A percentile compares a stretch with the other conserved stretches of the same genome.
These are phyloP conservation scores for Osmoderma eremita DNA, from an alignment of 2,888 invertebrate species.

Conservation along the genomic window DNA sequence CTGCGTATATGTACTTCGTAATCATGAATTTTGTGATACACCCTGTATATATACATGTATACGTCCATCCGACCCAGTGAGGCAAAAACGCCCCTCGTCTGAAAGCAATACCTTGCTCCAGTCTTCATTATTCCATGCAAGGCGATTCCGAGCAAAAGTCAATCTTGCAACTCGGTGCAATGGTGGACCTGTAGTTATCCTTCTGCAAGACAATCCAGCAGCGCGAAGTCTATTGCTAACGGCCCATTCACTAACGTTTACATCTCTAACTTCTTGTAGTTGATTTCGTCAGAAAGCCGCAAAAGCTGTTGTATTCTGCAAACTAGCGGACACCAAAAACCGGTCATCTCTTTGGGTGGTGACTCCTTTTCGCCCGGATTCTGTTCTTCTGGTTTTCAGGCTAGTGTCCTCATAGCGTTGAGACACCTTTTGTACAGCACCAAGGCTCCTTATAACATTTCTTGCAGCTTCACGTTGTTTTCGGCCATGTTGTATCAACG, in stretches of 20 bases:
- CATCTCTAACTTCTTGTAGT: constrained; percentile 44
- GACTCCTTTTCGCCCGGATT: constrained; percentile 41
- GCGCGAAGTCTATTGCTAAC: constrained; percentile 45
- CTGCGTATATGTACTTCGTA: too few species aligned
- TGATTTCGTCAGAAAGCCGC: constrained; percentile 25
- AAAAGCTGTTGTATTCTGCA: constrained; percentile 41
- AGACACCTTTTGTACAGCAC: constrained; percentile 36
- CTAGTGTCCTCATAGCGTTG: constrained; percentile 35
- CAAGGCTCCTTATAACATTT: constrained; percentile 24
- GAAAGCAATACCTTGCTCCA: constrained; percentile 45
- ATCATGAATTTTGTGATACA: too few species aligned
- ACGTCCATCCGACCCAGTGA: constrained; percentile 37
- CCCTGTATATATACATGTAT: too few species aligned
- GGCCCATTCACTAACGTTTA: constrained; percentile 45
- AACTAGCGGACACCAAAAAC: constrained; percentile 35
- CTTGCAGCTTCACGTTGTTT: constrained; percentile 40
- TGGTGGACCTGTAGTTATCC: constrained; percentile 43
- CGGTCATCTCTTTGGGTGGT: constrained; percentile 41
- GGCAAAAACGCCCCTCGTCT: constrained; percentile 43
- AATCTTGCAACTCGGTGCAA: constrained; percentile 43
- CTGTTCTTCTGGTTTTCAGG: constrained; percentile 35
- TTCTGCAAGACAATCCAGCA: constrained; percentile 37
- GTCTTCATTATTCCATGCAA: constrained; percentile 40
- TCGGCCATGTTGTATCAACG: constrained; percentile 34
- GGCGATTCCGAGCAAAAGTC: constrained; percentile 40